Base-by-base conservation (phyloP, 2,888 invertebrate species). In the Pristionchus maxplancki region DNA sequence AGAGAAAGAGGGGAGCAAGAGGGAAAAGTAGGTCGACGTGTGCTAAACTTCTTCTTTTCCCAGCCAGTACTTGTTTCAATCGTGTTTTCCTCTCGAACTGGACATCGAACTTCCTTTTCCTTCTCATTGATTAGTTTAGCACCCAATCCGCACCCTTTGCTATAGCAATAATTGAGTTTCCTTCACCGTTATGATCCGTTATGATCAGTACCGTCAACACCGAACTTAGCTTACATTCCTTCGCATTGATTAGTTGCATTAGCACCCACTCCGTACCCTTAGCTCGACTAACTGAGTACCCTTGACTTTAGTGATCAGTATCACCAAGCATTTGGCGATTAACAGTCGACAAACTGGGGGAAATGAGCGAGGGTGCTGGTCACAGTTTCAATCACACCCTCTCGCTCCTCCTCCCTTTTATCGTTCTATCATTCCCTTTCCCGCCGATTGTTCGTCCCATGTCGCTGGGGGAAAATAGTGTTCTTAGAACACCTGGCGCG, bases 1-100 rank as follows among this genome's bases (percentile, higher is more conserved):
- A 78, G 78, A 28, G 78, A 78, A 78, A 44, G 24, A 71, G 44
- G 44, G 4, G 78, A 78, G 17, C 6, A n/a, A 17, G 44, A 48
- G 44, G 78, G 78, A 78, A 78, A 78, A 48, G 40, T 78, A 78
- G 78, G 78, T 40, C 78, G 78, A 78, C 78, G 78, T 78, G 78
- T n/a, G 44, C 78, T 78, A 48, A 48, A 78, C 78, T 44, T 5
- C 78, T n/a, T n/a, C 71, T 71, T 71, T 34, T 34, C 20, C 15
- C 67, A 67, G 37, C 31, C 37, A 71, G 71, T 71, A 71, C 71
- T 71, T 71, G 44, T 48, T 78, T 78, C 44, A 40, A 48, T 28
- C 78, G 31, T 48, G n/a, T 34, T 13, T 15, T n/a, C n/a, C 31
- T 37, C 71, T 9, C 71, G 71, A 40, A 40, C 31, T 74, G 37